Evolutionary conservation across 2,797 vertebrate genomes (phyloP).

Genomic region (Trematomus bernacchii): DNA sequence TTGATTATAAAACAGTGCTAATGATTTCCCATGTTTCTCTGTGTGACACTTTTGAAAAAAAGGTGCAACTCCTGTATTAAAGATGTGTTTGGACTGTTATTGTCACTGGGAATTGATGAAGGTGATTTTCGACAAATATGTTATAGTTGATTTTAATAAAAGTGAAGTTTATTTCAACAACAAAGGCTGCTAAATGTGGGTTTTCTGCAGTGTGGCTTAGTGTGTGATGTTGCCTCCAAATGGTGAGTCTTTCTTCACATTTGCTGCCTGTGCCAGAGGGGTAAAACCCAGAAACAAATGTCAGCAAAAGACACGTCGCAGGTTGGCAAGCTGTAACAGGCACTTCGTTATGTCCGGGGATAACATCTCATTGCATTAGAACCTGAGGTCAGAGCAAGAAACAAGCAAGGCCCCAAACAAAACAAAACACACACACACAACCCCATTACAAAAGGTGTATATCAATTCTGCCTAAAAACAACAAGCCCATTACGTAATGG

Average conservation of each 20-base stretch:
- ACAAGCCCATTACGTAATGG: slow-evolving; percentile 65
- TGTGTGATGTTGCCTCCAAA: slow-evolving; percentile 38
- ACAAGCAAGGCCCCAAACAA: slow-evolving; percentile 39
- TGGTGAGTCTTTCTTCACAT: slow-evolving; percentile 1
- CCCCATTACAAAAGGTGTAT: slow-evolving; percentile 66
- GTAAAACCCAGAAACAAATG: slow-evolving; percentile 52
- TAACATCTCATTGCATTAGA: slow-evolving; percentile 63
- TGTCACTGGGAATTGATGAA: slow-evolving; percentile 4
- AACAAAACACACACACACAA: slow-evolving; percentile 47
- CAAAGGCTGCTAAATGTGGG: background rate
- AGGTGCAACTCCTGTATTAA: slow-evolving; percentile 19
- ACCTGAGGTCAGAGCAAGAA: slow-evolving; percentile 59
- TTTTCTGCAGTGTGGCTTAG: slow-evolving; percentile 14
- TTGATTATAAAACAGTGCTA: slow-evolving; percentile 9
- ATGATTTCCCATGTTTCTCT: slow-evolving; percentile 10
- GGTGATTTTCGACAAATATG: background rate
- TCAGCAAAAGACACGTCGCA: slow-evolving; percentile 39
- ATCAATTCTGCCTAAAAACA: slow-evolving; percentile 69
- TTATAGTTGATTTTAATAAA: background rate
- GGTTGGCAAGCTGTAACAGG: slow-evolving; percentile 53
- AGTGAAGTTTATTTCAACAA: background rate
- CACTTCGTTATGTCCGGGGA: slow-evolving; percentile 62
- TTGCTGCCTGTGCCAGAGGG: slow-evolving; percentile 45
- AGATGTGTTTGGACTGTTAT: background rate
- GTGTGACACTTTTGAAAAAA: slow-evolving; percentile 17